These are phyloP conservation scores for Euphydryas editha DNA, from an alignment of 2,888 invertebrate genomes.

Conservation along the genomic window DNA sequence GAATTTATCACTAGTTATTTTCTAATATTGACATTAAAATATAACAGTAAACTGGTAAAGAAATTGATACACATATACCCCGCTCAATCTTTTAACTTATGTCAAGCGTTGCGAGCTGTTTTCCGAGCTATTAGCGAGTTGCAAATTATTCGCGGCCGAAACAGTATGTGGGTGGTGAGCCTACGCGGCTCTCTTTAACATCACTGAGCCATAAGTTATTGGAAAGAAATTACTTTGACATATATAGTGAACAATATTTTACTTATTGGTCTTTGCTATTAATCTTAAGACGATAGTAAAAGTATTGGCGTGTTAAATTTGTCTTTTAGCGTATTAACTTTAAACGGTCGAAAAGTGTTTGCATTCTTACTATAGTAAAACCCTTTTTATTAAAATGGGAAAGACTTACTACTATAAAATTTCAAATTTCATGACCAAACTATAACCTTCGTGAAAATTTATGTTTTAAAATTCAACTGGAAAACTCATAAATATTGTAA, in stretches of 20 bases:
- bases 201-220: conserved; percentile 44
- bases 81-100: conserved; percentile 38
- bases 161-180: conserved; percentile 68
- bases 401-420: too few species aligned
- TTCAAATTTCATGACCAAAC: too few species aligned
- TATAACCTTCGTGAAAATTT: too few species aligned
- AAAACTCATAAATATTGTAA: not conserved
- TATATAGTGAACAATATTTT: conserved; percentile 17
- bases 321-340: too few species aligned
- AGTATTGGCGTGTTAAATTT: too few species aligned
- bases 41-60: too few species aligned
- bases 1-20: too few species aligned
- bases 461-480: not conserved
- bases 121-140: conserved; percentile 73
- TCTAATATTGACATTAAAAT: too few species aligned
- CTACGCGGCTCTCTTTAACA: conserved; percentile 45
- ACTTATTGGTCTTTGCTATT: conserved; percentile 14
- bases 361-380: not conserved
- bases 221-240: conserved; percentile 41
- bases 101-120: conserved; percentile 42
- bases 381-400: too few species aligned
- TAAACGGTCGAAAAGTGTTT: not conserved
- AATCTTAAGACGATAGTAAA: conserved; percentile 10
- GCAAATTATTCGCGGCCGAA: conserved; percentile 65
- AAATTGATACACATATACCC: not conserved